Percentiles rank a stretch among this genome's conserved stretches.
Evolutionary conservation across 2,888 invertebrate species (phyloP).

Genomic region (Odontomyia ornata): DNA sequence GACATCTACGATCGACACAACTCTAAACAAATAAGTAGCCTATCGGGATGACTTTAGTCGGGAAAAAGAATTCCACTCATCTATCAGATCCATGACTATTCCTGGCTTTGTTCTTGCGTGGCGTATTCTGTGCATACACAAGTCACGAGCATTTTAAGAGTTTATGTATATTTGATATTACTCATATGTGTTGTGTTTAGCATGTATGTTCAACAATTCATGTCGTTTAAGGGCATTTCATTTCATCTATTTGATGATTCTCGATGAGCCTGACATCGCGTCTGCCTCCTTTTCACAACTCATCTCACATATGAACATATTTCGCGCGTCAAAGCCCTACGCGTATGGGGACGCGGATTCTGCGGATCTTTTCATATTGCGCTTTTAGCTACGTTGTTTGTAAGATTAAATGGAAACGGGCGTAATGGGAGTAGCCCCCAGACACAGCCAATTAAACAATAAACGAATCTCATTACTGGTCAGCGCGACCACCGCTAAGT

Average conservation of each 20-base stretch:
- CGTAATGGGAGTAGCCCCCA: conserved; percentile 35
- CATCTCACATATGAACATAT: not conserved
- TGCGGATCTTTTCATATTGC: not conserved
- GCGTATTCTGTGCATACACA: not conserved
- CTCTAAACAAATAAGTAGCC: conserved; percentile 36
- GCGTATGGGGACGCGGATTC: not conserved
- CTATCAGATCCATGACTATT: conserved; percentile 2
- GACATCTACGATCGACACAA: conserved; percentile 14
- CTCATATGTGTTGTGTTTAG: not conserved
- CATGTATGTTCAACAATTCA: not conserved
- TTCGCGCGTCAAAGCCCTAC: not conserved
- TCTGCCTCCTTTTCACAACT: not conserved
- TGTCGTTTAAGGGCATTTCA: not conserved
- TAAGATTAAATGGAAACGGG: conserved; percentile 4
- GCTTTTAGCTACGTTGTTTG: not conserved
- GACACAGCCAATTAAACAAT: conserved; percentile 38
- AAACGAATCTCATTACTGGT: conserved; percentile 13
- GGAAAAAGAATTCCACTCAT: not conserved
- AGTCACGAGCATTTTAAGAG: not conserved
- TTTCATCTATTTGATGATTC: conserved; percentile 15
- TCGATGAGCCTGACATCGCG: not conserved
- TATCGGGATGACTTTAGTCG: conserved; percentile 20
- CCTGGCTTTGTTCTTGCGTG: not conserved
- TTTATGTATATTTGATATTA: not conserved
- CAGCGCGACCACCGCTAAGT: not conserved